Base-by-base conservation (phyloP, 2,797 vertebrate genomes). In the Sphenodon punctatus region DNA sequence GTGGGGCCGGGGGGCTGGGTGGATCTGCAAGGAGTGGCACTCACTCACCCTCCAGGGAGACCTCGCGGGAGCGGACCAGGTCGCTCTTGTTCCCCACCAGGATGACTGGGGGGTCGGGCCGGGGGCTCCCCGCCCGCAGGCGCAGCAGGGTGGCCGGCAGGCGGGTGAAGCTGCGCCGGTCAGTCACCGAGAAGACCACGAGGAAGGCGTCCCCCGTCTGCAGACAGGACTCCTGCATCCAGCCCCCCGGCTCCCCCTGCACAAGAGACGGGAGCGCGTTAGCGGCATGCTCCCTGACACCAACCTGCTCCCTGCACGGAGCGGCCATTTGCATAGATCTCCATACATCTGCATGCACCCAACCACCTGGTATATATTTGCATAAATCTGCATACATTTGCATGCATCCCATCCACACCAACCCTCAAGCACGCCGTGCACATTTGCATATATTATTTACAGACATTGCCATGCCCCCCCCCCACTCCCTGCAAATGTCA, bases 41-140 rank as follows among this genome's bases (percentile, higher is more conserved):
- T 20, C 13, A 85, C 96, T 60, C 94, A 98, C 98, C 98, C 76
- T 98, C 97, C 14, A 95, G 84, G 68, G 96, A 97, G 88, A 98
- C 97, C 92, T 98, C 97, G 65, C 97, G 94, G 43, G 97, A 97
- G 51, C 98, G 97, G 15, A 97, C 98, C 45, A 98, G 95, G 95
- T 98, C 98, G 5, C 97, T 98, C 95, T 98, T 98, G 94, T 98
- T 98, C 89, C 97, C 98, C 91, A 97, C 97, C 19, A 98, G 96
- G 95, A 98, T 98, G 91, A 98, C 96, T 61, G 98, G 97, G 30
- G 96, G 96, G 48, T 97, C 95, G 1, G 96, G 97, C 77, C 96
- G 95, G 20, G 97, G 95, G 92, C 97, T 96, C 85, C 96, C 96
- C 65, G 97, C 95, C 75, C 97, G 95, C 76, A 98, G 96, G 83